These are phyloP conservation scores for Tipula helvola DNA, from an alignment of 2,888 invertebrate genomes.

Conservation along the genomic window DNA sequence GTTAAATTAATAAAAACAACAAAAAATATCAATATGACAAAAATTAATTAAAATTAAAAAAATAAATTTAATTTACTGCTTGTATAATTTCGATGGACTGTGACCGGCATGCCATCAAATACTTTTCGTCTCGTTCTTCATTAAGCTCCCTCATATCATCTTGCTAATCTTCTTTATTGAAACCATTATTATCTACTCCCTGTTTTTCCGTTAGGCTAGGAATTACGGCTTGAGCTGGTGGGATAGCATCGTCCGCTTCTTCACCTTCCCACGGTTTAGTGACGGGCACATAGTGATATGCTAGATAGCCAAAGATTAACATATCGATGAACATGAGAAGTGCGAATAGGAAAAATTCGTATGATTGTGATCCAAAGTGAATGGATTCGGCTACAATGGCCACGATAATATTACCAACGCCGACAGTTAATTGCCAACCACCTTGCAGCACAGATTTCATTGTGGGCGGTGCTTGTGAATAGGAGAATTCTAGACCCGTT, in stretches of 20 bases:
- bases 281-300: slow-evolving; percentile 52
- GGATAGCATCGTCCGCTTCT: neutral
- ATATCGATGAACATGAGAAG: slow-evolving; percentile 77
- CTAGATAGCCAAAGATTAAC: slow-evolving; percentile 67
- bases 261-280: neutral
- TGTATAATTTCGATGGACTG: neutral
- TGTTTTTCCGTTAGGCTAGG: neutral
- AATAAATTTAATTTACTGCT: neutral
- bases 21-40: slow-evolving; percentile 9
- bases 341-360: slow-evolving; percentile 82
- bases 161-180: neutral
- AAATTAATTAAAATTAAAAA: neutral
- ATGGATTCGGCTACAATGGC: slow-evolving; percentile 72
- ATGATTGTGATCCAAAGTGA: slow-evolving; percentile 57
- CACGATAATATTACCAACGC: slow-evolving; percentile 88
- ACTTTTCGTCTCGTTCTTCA: neutral
- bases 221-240: neutral
- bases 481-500: slow-evolving; percentile 58
- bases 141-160: neutral
- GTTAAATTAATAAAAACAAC: neutral
- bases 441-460: slow-evolving; percentile 95
- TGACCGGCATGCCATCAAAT: slow-evolving; percentile 6
- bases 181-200: neutral
- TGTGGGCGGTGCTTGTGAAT: slow-evolving; percentile 51
- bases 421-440: slow-evolving; percentile 85